Conservation (phyloP, 2,797 vertebrate species). For the Pagetopsis macropterus region DNA sequence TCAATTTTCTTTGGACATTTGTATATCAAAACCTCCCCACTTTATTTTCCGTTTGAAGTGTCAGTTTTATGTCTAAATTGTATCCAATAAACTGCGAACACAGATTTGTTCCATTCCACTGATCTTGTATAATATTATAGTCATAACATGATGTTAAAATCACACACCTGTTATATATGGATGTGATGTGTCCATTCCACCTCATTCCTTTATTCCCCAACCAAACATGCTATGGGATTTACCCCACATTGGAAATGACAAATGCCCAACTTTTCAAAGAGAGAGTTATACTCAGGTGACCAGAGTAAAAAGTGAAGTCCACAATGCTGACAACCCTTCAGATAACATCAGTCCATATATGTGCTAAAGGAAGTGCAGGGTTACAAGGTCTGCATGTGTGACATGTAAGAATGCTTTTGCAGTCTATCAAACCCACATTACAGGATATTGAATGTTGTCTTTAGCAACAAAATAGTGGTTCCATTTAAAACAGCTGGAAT, state of each 20-base stretch:
- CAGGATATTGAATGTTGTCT: slow-evolving; percentile 70
- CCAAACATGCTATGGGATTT: slow-evolving; percentile 1
- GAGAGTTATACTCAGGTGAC: background rate
- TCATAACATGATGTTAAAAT: background rate
- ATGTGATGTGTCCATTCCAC: background rate
- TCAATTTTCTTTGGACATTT: background rate
- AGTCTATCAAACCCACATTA: slow-evolving; percentile 64
- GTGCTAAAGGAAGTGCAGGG: slow-evolving; percentile 29
- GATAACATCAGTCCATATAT: slow-evolving; percentile 43
- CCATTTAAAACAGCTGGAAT: slow-evolving; percentile 67
- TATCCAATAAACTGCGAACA: slow-evolving; percentile 3
- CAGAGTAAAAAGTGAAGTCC: slow-evolving; percentile 13
- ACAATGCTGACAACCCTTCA: slow-evolving; percentile 41
- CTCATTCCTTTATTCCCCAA: slow-evolving; percentile 12
- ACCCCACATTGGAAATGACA: slow-evolving; percentile 3
- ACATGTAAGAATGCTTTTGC: slow-evolving; percentile 66
- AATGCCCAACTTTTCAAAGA: background rate
- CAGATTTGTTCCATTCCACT: background rate
- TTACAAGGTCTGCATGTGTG: slow-evolving; percentile 49
- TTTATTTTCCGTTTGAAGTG: background rate
- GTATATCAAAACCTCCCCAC: background rate
- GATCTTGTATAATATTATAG: background rate
- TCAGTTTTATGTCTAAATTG: background rate
- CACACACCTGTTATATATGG: too few relatives aligned
- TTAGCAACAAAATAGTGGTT: slow-evolving; percentile 58